Evolutionary conservation across 2,888 invertebrate species (phyloP), one percentile per base, ranked within the genome.

Genomic region (Listrodromus nycthemerus): DNA sequence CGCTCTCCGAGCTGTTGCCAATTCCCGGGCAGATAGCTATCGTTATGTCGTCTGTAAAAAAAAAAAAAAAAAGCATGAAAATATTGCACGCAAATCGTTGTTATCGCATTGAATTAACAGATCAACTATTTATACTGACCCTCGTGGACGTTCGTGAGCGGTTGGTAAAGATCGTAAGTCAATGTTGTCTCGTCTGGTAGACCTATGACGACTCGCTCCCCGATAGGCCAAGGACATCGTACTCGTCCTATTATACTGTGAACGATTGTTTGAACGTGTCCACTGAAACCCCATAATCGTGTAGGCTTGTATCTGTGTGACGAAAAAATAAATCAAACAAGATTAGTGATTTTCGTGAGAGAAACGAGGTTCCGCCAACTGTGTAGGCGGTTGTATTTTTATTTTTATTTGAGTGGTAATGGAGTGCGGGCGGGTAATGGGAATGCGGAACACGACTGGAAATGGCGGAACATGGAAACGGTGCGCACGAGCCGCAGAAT

Each of bases 251-350:
- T 96, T 86, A 97, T 95, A 90, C 98, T 98, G 94, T 98, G 98
- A 74, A 98, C 94, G 82, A 98, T 97, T 1, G 98, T 98, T 93
- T 99, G 98, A 24, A 98, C 96, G 93, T 99, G 98, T 13, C 98
- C 98, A 93, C 98, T 98, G 93, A 98, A 98, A 80, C 99, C 99
- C 98, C 98, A 99, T 88, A 98, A 93, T 87, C 97, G 95, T 70
- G 98, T 97, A 70, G 98, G 98, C 88, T 96, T 95, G 94, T 98
- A 98, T 80, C 98, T 98, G 94, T 61, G 95, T 95, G 85, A 21
- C 10, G 8, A 66, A 63, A n/a, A 78, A 19, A 30, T 24, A 13
- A 27, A 2, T n/a, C n/a, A 48, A 30, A 48, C 1, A 8, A n/a
- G 50, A 50, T 16, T 24, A 16, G 24, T 5, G 27, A 58, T 27